Evolutionary conservation across 2,888 invertebrate genomes (phyloP), one percentile per base, ranked within the genome.

Genomic region (Fragum sueziense): DNA sequence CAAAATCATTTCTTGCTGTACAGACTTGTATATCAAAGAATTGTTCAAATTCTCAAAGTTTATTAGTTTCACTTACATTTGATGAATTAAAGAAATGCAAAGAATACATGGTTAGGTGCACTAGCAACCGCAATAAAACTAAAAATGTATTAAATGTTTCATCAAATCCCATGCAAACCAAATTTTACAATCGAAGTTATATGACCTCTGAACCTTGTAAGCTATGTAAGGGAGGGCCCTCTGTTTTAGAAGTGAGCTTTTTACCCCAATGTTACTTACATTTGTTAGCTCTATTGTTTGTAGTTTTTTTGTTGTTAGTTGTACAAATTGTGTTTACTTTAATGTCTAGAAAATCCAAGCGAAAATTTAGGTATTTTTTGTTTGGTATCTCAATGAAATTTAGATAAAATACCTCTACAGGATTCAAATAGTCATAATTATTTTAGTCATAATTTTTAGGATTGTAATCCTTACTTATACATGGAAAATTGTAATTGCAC

Each of bases 331-430:
- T 89, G 31, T 88, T 87, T 82, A 31, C 86, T 27, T 90, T 89
- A 89, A 85, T 81, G 69, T 88, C 89, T 29, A 68, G 73, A 11
- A 88, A 88, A 79, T 85, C 84, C 69, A 84, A 87, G 62, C 84
- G 86, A 75, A 90, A 90, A 79, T 83, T 80, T 57, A 82, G 85
- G 54, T 84, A 85, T 72, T 77, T 81, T 22, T 84, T 79, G 51
- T 72, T 74, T 65, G 65, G 79, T 34, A 79, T 82, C 72, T 75
- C 85, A 20, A 74, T 71, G 41, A 87, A 86, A 74, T 80, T 79
- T 59, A 85, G 87, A 85, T 87, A 87, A 87, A 59, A 76, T 22
- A 72, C 17, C 74, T 54, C 68, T 33, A 25, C 31, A 22, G 3
- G 17, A 9, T 20, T n/a, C n/a, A 2, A 14, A 47, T 47, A 47